These are phyloP conservation scores for Eremophila alpestris DNA, from an alignment of 2,797 vertebrate species.

Conservation along the genomic window DNA sequence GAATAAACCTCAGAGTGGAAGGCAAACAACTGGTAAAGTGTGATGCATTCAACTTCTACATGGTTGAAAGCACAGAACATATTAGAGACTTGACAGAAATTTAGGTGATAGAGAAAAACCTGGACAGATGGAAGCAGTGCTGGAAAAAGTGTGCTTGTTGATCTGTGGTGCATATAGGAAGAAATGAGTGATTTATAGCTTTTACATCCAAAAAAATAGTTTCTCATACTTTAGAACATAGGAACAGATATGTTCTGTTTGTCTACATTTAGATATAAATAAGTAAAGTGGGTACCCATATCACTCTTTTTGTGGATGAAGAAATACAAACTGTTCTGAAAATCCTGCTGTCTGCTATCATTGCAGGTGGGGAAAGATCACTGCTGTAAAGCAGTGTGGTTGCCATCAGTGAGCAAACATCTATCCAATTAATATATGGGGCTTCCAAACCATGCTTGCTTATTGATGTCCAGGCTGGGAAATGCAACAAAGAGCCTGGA, in stretches of 20 bases:
- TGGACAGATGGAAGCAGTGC: not conserved
- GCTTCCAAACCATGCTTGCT: not conserved
- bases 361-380: not conserved
- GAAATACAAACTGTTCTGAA: not conserved
- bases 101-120: not conserved
- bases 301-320: not conserved
- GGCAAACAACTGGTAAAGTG: not conserved
- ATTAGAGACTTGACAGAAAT: not conserved
- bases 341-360: not conserved
- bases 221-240: not conserved
- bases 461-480: not conserved
- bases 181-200: not conserved
- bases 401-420: not conserved
- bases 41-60: not conserved
- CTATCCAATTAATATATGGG: not conserved
- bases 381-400: fast-evolving
- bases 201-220: not conserved
- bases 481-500: not conserved
- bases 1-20: constrained; percentile 4
- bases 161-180: not conserved
- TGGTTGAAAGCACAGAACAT: not conserved
- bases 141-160: not conserved
- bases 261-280: not conserved
- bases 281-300: not conserved
- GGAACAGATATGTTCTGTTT: not conserved